These are phyloP conservation scores for Mungos mungo DNA, from an alignment of 2,113 vertebrate species.

Conservation along the genomic window DNA sequence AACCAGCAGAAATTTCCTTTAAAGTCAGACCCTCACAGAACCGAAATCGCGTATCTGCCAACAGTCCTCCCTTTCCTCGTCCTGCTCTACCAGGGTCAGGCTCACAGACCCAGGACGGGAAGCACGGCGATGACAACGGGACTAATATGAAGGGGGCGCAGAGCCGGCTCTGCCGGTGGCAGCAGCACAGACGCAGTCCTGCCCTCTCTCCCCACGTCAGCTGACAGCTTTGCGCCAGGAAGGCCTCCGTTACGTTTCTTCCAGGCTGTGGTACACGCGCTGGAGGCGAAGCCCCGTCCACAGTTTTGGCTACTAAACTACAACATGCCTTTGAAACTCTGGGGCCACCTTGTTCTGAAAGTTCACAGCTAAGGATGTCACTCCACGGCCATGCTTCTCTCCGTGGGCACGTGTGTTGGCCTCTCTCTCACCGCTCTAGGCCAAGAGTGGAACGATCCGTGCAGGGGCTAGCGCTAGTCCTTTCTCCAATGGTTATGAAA, in stretches of 20 bases:
- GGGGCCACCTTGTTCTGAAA: not conserved
- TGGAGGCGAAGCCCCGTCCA: not conserved
- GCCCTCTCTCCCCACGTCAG: not conserved
- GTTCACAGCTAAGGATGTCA: not conserved
- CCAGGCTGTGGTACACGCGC: not conserved
- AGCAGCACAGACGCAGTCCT: not conserved
- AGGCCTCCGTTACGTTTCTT: not conserved
- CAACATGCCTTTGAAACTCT: not conserved
- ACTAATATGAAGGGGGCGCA: not conserved
- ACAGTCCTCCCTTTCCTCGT: constrained; percentile 19
- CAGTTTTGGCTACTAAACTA: not conserved
- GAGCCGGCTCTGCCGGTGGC: not conserved
- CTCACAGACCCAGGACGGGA: constrained; percentile 32
- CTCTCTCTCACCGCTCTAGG: not conserved
- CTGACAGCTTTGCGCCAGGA: not conserved
- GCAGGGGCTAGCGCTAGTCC: not conserved
- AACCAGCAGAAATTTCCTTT: not conserved
- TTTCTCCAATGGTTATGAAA: not conserved
- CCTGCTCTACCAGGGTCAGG: not conserved
- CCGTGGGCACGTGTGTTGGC: not conserved
- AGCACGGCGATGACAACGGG: not conserved
- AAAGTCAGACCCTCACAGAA: not conserved
- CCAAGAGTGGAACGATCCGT: not conserved
- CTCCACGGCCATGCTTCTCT: rapidly evolving
- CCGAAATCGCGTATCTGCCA: not conserved